Base-by-base conservation (phyloP, 2,888 invertebrate genomes). In the Scaptomyza tumidula region DNA sequence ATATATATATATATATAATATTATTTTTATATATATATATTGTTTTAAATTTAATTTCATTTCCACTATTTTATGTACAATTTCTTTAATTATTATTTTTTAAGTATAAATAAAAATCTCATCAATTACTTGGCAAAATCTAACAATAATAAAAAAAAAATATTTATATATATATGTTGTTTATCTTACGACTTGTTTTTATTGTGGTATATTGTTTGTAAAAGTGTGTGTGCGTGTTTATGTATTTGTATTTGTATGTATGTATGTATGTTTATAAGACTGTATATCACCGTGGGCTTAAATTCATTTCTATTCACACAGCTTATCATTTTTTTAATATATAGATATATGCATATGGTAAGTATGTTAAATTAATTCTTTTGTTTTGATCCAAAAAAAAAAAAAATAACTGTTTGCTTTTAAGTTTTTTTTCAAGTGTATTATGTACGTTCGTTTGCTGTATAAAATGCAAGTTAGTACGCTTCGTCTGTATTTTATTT, bases 251-350 rank as follows among this genome's bases (percentile, higher is more conserved):
- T 75, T 29, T 66, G 41, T 71, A 9, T 31, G 14, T 63, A 35
- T 54, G 41, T 61, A 11, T 59, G 19, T 78, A 33, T 64, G 41
- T 73, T 43, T 76, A 58, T 55, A 58, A 64, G 66, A 75, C 63
- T 75, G 77, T 71, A 76, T 80, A 80, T 80, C 80, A 80, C 80
- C 77, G 56, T 82, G 80, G 83, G 77, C 77, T 82, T 82, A 82
- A 82, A 82, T 82, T 82, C 79, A 66, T 69, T 79, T 61, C 52
- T 80, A 78, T 78, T 75, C 65, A 63, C 69, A 54, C 59, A 67
- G 67, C 62, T 57, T 54, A 59, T 41, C 43, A 72, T 31, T 27
- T 27, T 27, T 6, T 2, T 27, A 27, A 6, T 27, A 6, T 53
- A 68, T 57, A 13, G 13, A 37, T 37, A n/a, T 37, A n/a, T 37